These are phyloP conservation scores for Drosophila lacertosa DNA, from an alignment of 1,140 invertebrate genomes.

Conservation along the genomic window DNA sequence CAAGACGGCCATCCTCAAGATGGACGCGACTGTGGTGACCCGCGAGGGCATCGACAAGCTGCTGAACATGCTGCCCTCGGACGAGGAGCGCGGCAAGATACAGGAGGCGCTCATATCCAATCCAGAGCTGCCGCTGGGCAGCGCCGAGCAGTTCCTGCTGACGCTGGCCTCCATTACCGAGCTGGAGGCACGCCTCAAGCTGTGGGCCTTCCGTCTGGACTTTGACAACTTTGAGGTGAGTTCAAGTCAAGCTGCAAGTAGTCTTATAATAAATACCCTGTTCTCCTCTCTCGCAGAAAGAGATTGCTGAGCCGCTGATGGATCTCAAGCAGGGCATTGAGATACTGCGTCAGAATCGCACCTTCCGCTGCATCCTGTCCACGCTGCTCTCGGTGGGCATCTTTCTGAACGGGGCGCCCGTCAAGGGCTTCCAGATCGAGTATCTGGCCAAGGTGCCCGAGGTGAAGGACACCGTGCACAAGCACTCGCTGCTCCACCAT, in stretches of 20 bases:
- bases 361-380: slow-evolving; percentile 97
- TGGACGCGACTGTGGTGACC: slow-evolving; percentile 99
- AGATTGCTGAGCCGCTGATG: slow-evolving; percentile 99
- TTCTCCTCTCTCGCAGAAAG: slow-evolving; percentile 86
- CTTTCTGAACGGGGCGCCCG: slow-evolving; percentile 97
- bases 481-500: slow-evolving; percentile 98
- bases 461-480: slow-evolving; percentile 99
- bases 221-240: slow-evolving; percentile 97
- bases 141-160: slow-evolving; percentile 98
- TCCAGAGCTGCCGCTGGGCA: slow-evolving; percentile 97
- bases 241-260: not conserved
- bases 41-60: slow-evolving; percentile 99
- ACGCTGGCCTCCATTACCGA: slow-evolving; percentile 98
- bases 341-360: slow-evolving; percentile 94
- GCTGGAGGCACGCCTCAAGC: slow-evolving; percentile 95
- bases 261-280: not conserved
- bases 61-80: slow-evolving; percentile 97
- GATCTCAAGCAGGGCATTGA: slow-evolving; percentile 98
- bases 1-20: slow-evolving; percentile 99
- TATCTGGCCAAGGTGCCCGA: slow-evolving; percentile 98
- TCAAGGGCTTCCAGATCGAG: slow-evolving; percentile 99
- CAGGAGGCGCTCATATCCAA: slow-evolving; percentile 95
- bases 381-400: slow-evolving; percentile 97
- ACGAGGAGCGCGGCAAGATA: slow-evolving; percentile 98
- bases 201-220: slow-evolving; percentile 99